These are phyloP conservation scores for Brenthis hecate DNA, from an alignment of 2,888 invertebrate genomes.

Conservation along the genomic window DNA sequence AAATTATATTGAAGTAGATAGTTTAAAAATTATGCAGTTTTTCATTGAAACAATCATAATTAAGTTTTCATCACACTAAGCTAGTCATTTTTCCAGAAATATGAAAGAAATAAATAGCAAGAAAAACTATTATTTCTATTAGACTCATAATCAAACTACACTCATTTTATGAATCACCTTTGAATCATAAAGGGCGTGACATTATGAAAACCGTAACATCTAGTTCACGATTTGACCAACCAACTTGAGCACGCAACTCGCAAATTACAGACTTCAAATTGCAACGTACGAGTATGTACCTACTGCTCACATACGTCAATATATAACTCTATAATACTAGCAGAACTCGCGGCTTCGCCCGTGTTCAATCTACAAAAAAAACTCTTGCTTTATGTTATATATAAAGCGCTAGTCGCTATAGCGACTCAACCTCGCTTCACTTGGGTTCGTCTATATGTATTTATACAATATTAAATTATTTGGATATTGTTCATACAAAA, in stretches of 20 bases:
- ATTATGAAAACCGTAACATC: constrained; percentile 41
- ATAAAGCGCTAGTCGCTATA: no score
- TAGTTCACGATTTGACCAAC: constrained; percentile 36
- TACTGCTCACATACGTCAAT: neutral
- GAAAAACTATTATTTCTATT: neutral
- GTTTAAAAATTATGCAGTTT: no score
- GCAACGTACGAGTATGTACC: neutral
- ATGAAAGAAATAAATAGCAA: constrained; percentile 7
- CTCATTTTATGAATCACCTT: constrained; percentile 37
- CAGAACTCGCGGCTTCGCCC: no score
- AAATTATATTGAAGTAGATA: no score
- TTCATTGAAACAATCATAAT: neutral
- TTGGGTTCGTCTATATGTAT: no score
- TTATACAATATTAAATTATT: no score
- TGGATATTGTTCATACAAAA: no score
- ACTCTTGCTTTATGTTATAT: no score
- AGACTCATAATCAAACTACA: constrained; percentile 12
- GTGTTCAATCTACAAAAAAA: no score
- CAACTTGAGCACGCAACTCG: constrained; percentile 41
- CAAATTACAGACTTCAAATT: constrained; percentile 39
- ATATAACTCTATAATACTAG: no score
- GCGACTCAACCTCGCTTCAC: no score
- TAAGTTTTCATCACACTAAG: neutral
- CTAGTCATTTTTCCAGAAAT: constrained; percentile 13
- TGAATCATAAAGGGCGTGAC: constrained; percentile 44